Conservation (phyloP, 2,888 invertebrate genomes). For the Rotaria socialis region DNA sequence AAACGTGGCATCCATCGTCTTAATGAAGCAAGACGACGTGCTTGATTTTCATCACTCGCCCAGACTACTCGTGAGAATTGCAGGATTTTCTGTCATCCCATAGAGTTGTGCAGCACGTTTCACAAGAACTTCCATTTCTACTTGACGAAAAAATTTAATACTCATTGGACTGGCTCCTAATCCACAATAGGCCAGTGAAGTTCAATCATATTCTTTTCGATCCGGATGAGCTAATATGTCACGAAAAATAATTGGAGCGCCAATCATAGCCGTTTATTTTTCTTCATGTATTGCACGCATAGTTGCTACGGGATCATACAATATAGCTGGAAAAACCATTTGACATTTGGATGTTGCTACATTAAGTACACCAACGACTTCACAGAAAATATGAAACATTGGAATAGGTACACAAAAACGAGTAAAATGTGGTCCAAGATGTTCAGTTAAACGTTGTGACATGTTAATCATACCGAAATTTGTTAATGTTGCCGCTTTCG, state of each 20-base stretch:
- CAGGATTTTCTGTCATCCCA: conserved; percentile 36
- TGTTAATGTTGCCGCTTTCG: background rate
- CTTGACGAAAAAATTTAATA: conserved; percentile 29
- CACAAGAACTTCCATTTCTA: conserved; percentile 37
- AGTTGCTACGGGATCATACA: background rate
- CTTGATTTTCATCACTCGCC: conserved; percentile 25
- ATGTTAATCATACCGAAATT: background rate
- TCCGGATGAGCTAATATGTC: conserved; percentile 38
- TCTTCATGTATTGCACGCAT: background rate
- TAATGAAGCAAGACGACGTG: conserved; percentile 28
- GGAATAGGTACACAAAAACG: conserved; percentile 2
- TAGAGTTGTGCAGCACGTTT: conserved; percentile 38
- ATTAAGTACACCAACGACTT: background rate
- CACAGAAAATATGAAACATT: background rate
- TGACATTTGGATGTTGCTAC: background rate
- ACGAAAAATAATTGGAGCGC: conserved; percentile 44
- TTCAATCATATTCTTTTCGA: conserved; percentile 39
- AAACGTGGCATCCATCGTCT: conserved; percentile 39
- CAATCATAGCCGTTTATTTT: conserved; percentile 39
- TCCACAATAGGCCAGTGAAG: background rate
- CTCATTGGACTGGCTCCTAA: conserved; percentile 37
- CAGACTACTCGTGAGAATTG: background rate
- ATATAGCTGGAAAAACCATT: background rate
- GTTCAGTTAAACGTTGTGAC: background rate
- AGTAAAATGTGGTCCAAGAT: background rate